phyloP scores from a whole-genome alignment of 2,113 vertebrate genomes.

The rat (Rattus norvegicus) region DNA sequence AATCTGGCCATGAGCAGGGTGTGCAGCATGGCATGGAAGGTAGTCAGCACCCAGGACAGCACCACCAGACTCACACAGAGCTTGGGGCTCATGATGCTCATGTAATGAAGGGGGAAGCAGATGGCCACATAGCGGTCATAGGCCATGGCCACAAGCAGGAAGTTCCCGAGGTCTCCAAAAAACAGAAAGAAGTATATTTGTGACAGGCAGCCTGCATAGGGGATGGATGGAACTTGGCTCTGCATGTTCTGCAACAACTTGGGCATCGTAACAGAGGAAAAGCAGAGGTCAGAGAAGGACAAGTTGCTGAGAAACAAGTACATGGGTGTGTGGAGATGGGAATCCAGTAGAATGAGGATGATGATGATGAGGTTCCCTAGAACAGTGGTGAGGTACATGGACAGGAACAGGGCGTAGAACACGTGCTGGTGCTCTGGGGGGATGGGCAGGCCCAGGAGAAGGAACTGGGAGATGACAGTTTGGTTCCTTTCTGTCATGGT shows the following conservation, averaged over 20 bases:
- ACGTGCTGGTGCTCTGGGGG: not conserved
- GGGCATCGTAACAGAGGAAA: not conserved
- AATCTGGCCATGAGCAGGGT: not conserved
- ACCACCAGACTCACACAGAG: not conserved
- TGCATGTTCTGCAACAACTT: not conserved
- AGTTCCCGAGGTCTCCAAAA: not conserved
- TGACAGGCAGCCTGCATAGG: not conserved
- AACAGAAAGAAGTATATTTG: not conserved
- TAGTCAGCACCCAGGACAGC: constrained; percentile 4
- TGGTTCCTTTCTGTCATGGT: not conserved
- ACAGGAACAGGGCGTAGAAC: not conserved
- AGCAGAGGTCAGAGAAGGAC: not conserved
- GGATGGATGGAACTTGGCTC: not conserved
- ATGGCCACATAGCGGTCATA: constrained; percentile 23
- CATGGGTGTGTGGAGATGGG: constrained; percentile 9
- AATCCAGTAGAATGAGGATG: not conserved
- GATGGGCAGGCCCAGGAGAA: not conserved
- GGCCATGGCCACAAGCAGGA: not conserved
- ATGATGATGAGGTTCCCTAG: not conserved
- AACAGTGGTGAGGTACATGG: not conserved
- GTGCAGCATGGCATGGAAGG: not conserved
- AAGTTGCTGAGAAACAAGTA: constrained; percentile 21
- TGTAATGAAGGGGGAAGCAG: not conserved
- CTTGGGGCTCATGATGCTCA: not conserved
- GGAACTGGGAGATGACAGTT: not conserved